phyloP scores from a whole-genome alignment of 2,797 vertebrate species.

The Danio aesculapii region DNA sequence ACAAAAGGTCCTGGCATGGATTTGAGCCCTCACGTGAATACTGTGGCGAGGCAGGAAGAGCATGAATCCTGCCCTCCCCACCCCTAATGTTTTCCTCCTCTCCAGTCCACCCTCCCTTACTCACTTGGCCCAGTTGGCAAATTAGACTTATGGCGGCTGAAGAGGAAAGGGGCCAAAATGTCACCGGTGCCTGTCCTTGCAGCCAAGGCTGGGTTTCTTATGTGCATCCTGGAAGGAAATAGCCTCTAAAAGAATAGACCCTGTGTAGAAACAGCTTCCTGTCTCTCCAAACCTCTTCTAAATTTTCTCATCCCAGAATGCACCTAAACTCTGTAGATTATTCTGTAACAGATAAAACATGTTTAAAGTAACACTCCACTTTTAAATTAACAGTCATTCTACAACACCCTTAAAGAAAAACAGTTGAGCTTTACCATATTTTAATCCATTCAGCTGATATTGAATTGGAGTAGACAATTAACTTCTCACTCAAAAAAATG shows the following conservation, averaged over 20 bases:
- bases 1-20: constrained; percentile 64
- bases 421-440: too few species aligned
- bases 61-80: constrained; percentile 46
- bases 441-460: too few species aligned
- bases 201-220: constrained; percentile 62
- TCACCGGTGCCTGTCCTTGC: constrained; percentile 45
- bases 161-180: constrained; percentile 69
- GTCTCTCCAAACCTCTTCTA: constrained; percentile 10
- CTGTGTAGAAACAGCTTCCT: constrained; percentile 73
- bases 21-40: constrained; percentile 66
- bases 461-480: too few species aligned
- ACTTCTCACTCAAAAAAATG: too few species aligned
- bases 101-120: constrained; percentile 34
- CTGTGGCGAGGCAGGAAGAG: constrained; percentile 65
- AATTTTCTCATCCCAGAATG: constrained; percentile 41
- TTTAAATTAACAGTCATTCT: too few species aligned
- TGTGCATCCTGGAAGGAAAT: constrained; percentile 79
- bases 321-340: constrained; percentile 59
- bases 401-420: too few species aligned
- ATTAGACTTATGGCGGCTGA: constrained; percentile 57
- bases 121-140: constrained; percentile 70
- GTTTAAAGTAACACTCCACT: too few species aligned
- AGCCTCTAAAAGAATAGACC: constrained; percentile 77
- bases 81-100: constrained; percentile 18
- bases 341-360: constrained; percentile 61